phyloP scores from a whole-genome alignment of 2,888 invertebrate species.

The Tachina grossa region DNA sequence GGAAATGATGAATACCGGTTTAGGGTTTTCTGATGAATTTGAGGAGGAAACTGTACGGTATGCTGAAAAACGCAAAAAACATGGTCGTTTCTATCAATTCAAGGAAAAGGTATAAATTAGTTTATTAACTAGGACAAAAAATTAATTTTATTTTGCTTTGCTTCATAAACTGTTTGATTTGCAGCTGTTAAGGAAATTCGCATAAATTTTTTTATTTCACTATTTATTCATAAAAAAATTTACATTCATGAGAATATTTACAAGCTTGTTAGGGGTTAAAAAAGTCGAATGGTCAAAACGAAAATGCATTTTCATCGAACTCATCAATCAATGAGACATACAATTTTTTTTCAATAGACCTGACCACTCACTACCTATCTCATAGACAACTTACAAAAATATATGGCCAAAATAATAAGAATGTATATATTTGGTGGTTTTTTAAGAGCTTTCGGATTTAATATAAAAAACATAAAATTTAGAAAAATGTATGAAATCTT shows the following conservation, averaged over 20 bases:
- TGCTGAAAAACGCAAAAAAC: slow-evolving; percentile 84
- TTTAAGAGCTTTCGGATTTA: no score
- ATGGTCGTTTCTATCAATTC: slow-evolving; percentile 87
- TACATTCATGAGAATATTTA: slow-evolving; percentile 2
- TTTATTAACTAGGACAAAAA: background rate
- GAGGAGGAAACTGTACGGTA: slow-evolving; percentile 91
- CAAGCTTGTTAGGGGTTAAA: slow-evolving; percentile 43
- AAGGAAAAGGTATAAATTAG: slow-evolving; percentile 89
- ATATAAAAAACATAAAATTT: no score
- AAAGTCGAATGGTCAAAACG: slow-evolving; percentile 12
- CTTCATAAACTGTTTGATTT: slow-evolving; percentile 45
- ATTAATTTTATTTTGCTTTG: slow-evolving; percentile 20
- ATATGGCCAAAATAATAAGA: no score
- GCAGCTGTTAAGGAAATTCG: slow-evolving; percentile 45
- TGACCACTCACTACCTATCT: no score
- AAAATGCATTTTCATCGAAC: slow-evolving; percentile 34
- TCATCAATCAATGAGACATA: background rate
- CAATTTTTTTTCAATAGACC: no score
- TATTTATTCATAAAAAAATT: slow-evolving; percentile 28
- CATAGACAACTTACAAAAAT: no score
- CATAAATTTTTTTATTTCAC: slow-evolving; percentile 33
- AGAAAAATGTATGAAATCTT: no score
- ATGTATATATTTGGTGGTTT: no score
- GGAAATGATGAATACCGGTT: slow-evolving; percentile 95
- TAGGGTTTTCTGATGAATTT: slow-evolving; percentile 97